phyloP scores from a whole-genome alignment of 2,888 invertebrate genomes.

The Andrena marginata region DNA sequence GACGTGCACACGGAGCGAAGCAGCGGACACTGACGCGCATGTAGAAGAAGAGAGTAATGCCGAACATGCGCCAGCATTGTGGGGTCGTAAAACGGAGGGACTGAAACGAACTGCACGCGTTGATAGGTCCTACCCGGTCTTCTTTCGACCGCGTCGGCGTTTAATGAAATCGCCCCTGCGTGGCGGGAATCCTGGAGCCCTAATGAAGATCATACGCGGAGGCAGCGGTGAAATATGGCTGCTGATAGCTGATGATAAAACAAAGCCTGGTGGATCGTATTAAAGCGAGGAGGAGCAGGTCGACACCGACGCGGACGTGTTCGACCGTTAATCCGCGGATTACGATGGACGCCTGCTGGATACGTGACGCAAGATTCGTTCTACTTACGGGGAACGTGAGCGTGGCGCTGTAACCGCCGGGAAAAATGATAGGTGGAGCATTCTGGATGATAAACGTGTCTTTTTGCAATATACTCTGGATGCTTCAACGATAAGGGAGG shows the following conservation, averaged over 20 bases:
- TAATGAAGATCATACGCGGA: constrained; percentile 75
- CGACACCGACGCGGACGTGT: constrained; percentile 40
- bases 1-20: not conserved
- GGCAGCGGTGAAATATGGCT: constrained; percentile 50
- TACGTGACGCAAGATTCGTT: constrained; percentile 42
- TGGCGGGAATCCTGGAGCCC: constrained; percentile 73
- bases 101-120: constrained; percentile 80
- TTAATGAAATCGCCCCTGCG: constrained; percentile 75
- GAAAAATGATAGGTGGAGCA: not conserved
- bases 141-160: constrained; percentile 58
- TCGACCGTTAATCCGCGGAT: constrained; percentile 55
- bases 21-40: not conserved
- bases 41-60: constrained; percentile 78
- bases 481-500: no score
- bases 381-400: not conserved
- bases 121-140: constrained; percentile 78
- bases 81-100: constrained; percentile 80
- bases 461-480: not conserved
- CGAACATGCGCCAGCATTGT: constrained; percentile 73
- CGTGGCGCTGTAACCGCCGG: no score
- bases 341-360: constrained; percentile 41
- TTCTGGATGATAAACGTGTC: not conserved
- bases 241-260: constrained; percentile 60
- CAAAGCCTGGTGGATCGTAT: constrained; percentile 49
- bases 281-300: constrained; percentile 19